Conservation (phyloP, 2,113 vertebrate species). For the Mirounga angustirostris region DNA sequence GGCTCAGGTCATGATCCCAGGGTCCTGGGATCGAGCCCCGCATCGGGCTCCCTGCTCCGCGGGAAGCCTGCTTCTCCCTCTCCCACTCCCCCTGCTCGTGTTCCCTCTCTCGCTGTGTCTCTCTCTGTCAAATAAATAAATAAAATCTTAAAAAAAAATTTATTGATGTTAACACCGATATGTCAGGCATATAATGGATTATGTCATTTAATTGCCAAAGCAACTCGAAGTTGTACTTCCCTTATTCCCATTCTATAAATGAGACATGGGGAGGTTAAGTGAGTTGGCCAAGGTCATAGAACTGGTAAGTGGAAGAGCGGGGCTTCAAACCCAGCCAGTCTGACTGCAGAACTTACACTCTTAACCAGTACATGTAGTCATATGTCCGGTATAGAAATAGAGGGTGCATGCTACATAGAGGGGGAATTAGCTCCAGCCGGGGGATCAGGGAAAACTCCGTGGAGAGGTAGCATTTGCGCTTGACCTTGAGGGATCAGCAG, state of each 20-base stretch:
- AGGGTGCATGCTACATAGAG: accelerated
- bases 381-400: background rate
- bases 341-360: background rate
- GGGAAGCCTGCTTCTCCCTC: no score
- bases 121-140: no score
- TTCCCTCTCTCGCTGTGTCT: no score
- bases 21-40: no score
- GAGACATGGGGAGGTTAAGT: background rate
- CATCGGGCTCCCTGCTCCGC: no score
- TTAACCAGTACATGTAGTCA: no score
- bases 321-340: background rate
- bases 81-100: no score
- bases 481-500: background rate
- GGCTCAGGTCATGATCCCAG: no score
- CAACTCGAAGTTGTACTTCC: background rate
- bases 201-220: background rate
- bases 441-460: background rate
- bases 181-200: background rate
- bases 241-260: background rate
- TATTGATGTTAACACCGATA: background rate
- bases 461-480: background rate
- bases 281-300: background rate
- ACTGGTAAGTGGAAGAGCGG: background rate
- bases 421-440: background rate
- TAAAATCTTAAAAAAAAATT: background rate